Evolutionary conservation across 2,113 vertebrate genomes (phyloP).

Genomic region (Perca fluviatilis): DNA sequence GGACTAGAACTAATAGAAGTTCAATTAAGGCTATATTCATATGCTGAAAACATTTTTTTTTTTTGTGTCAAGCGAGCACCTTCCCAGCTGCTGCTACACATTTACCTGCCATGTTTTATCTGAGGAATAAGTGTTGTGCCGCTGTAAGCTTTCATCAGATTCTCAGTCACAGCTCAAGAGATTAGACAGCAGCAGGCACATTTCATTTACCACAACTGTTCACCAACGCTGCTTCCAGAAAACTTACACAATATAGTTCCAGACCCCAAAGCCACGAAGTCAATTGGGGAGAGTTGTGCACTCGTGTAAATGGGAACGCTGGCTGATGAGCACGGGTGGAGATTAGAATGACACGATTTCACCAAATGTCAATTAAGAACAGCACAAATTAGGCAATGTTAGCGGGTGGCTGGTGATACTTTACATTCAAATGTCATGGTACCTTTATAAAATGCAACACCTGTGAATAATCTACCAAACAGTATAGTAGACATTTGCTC

Average conservation of each 20-base stretch:
- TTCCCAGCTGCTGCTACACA: slow-evolving; percentile 2
- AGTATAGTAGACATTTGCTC: too few species aligned
- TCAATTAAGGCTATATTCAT: neutral
- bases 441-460: too few species aligned
- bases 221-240: neutral
- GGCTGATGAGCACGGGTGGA: neutral
- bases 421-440: too few species aligned
- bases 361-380: too few species aligned
- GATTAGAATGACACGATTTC: too few species aligned
- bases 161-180: too few species aligned
- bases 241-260: neutral
- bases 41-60: neutral
- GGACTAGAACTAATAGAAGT: neutral
- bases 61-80: neutral
- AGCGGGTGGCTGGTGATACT: too few species aligned
- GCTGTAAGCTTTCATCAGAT: neutral
- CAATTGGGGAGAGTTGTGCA: neutral
- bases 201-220: neutral
- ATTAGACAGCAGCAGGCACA: too few species aligned
- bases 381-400: too few species aligned
- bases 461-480: too few species aligned
- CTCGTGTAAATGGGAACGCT: neutral
- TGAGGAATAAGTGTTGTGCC: neutral
- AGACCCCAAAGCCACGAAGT: neutral
- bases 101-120: slow-evolving; percentile 2